phyloP scores from a whole-genome alignment of 2,888 invertebrate species.

The Choreutis nemorana region DNA sequence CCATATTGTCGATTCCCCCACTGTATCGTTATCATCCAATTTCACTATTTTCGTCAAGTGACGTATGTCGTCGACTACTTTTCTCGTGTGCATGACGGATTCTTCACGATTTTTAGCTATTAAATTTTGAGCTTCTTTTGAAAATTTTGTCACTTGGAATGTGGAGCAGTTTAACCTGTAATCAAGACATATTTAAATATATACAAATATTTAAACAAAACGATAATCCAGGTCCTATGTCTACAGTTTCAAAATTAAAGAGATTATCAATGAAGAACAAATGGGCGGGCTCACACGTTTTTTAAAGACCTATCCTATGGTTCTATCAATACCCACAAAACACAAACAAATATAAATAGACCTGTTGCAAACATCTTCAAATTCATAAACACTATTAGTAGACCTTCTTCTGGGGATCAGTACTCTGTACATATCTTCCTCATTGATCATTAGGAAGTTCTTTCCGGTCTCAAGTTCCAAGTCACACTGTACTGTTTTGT shows the following conservation, averaged over 20 bases:
- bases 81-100: slow-evolving; percentile 30
- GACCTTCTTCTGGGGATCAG: slow-evolving; percentile 25
- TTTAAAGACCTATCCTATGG: too few species aligned
- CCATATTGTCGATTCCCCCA: slow-evolving; percentile 24
- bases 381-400: slow-evolving; percentile 32
- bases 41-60: slow-evolving; percentile 40
- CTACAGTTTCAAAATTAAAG: too few species aligned
- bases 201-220: not conserved
- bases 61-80: slow-evolving; percentile 41
- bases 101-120: slow-evolving; percentile 40
- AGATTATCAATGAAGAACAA: too few species aligned
- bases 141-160: slow-evolving; percentile 44
- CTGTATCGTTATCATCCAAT: slow-evolving; percentile 20
- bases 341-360: slow-evolving; percentile 13
- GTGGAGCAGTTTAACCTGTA: slow-evolving; percentile 49
- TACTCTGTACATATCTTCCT: slow-evolving; percentile 28
- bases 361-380: slow-evolving; percentile 51
- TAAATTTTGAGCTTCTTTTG: slow-evolving; percentile 40
- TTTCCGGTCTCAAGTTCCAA: slow-evolving; percentile 34
- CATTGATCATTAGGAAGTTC: slow-evolving; percentile 46
- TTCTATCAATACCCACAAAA: too few species aligned
- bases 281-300: too few species aligned
- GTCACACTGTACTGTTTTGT: slow-evolving; percentile 42
- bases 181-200: slow-evolving; percentile 8
- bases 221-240: too few species aligned